phyloP scores from a whole-genome alignment of 2,113 vertebrate species.

The Microcebus ravelobensis region DNA sequence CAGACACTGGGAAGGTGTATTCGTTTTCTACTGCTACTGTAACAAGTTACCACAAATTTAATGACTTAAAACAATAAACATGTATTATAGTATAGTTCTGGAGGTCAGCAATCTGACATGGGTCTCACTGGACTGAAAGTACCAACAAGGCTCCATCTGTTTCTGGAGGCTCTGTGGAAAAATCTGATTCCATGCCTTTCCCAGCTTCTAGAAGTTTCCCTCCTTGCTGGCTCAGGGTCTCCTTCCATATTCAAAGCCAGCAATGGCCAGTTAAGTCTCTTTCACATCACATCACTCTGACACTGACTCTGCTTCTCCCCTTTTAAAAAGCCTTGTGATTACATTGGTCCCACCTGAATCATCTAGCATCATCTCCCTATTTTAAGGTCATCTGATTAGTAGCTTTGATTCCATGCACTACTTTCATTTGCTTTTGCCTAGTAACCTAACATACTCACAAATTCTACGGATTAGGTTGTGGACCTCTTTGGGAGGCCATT shows the following conservation, averaged over 20 bases:
- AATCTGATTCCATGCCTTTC: background rate
- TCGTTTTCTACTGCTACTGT: background rate
- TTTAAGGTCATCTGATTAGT: background rate
- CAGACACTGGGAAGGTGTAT: background rate
- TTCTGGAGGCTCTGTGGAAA: background rate
- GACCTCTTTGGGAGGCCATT: background rate
- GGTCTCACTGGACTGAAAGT: background rate
- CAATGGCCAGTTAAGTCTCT: background rate
- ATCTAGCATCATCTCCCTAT: background rate
- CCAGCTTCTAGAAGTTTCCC: background rate
- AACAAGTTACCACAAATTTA: background rate
- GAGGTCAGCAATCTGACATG: background rate
- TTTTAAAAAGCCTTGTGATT: background rate
- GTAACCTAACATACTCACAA: background rate
- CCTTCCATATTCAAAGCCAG: background rate
- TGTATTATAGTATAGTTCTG: background rate
- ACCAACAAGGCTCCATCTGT: too few species aligned
- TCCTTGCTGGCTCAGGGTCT: too few species aligned
- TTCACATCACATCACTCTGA: background rate
- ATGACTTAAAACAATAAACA: background rate
- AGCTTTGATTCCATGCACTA: background rate
- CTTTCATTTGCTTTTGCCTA: background rate
- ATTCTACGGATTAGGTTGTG: background rate
- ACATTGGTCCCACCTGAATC: too few species aligned
- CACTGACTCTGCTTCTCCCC: background rate